Conservation (phyloP, 2,888 invertebrate species). For the Petrophora chlorosata region DNA sequence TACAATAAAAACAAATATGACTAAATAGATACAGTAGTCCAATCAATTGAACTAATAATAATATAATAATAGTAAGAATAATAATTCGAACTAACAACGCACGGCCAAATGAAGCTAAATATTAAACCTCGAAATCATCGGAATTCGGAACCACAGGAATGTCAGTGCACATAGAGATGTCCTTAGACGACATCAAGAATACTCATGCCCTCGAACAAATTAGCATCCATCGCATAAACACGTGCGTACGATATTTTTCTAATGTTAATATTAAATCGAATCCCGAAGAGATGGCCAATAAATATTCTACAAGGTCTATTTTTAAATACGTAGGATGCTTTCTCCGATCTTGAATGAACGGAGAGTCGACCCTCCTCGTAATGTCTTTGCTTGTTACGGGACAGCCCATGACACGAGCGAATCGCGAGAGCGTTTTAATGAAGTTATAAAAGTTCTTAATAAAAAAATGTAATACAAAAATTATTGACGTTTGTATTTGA, state of each 20-base stretch:
- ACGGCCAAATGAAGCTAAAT: too few relatives aligned
- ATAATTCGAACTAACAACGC: too few relatives aligned
- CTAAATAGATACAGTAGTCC: too few relatives aligned
- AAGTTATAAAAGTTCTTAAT: too few relatives aligned
- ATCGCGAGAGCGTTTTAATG: slow-evolving; percentile 30
- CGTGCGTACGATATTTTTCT: slow-evolving; percentile 73
- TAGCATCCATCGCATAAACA: slow-evolving; percentile 58
- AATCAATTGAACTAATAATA: too few relatives aligned
- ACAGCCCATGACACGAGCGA: slow-evolving; percentile 40
- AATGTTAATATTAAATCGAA: slow-evolving; percentile 79
- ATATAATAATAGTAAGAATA: too few relatives aligned
- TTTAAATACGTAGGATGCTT: slow-evolving; percentile 80
- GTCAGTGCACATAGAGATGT: neutral
- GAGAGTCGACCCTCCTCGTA: slow-evolving; percentile 75
- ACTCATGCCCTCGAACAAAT: slow-evolving; percentile 49
- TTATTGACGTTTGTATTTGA: too few relatives aligned
- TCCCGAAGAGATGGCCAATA: slow-evolving; percentile 75
- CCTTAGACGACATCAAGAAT: neutral
- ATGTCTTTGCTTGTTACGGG: slow-evolving; percentile 63
- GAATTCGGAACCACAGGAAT: too few relatives aligned
- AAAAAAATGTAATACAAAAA: too few relatives aligned
- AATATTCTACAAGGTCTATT: slow-evolving; percentile 80
- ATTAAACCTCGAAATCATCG: neutral
- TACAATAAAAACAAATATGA: too few relatives aligned
- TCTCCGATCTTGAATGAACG: slow-evolving; percentile 81